These are phyloP conservation scores for Manis pentadactyla DNA, from an alignment of 2,797 vertebrate genomes.

Conservation along the genomic window DNA sequence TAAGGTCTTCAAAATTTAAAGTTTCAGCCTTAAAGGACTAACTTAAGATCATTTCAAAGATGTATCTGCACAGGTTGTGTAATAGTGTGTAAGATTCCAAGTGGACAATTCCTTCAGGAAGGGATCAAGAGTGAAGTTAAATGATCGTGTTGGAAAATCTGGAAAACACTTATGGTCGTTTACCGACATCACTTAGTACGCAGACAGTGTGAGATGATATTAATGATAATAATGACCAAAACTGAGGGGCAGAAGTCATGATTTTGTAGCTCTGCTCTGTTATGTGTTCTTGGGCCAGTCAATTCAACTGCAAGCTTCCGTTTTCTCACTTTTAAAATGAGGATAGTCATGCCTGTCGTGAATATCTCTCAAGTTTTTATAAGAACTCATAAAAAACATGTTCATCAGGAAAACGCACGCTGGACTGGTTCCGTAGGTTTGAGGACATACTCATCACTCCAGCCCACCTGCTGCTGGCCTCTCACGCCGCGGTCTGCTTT, in stretches of 20 bases:
- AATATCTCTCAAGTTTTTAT: not conserved
- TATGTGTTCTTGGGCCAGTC: not conserved
- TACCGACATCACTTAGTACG: not conserved
- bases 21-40: not conserved
- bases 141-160: not conserved
- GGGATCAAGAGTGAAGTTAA: not conserved
- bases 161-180: not conserved
- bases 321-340: not conserved
- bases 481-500: not conserved
- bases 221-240: slow-evolving; percentile 37
- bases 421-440: not conserved
- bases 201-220: not conserved
- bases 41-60: not conserved
- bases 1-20: slow-evolving; percentile 19
- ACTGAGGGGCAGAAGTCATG: not conserved
- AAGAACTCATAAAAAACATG: not conserved
- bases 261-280: not conserved
- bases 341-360: not conserved
- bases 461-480: not conserved
- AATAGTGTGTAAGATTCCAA: not conserved
- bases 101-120: not conserved
- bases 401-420: not conserved
- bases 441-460: not conserved
- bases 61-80: not conserved
- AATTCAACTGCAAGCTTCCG: not conserved